Evolutionary conservation across 2,797 vertebrate species (phyloP), one percentile per base, ranked within the genome.

Genomic region (Cossypha polioptera): DNA sequence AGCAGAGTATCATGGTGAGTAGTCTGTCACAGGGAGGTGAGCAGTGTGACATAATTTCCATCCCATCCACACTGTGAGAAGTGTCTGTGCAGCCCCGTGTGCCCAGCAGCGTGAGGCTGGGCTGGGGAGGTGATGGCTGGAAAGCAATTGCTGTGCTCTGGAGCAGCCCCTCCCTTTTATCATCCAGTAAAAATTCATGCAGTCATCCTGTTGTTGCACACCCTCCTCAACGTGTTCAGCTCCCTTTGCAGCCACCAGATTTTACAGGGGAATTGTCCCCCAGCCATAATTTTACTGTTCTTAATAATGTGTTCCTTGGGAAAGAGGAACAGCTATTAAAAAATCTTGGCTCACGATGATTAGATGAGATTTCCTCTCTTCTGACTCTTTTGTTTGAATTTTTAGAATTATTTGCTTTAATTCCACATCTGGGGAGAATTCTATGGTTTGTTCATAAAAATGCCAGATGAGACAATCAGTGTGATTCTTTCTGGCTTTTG

Each of bases 231-330:
- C 1, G 4, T 48, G 25, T 73, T 36, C 48, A 25, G 11, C 47
- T 88, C 53, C 15, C 48, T 26, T 65, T 71, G n/a, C 31, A 90
- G 13, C 21, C 53, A 45, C 28, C 28, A n/a, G 47, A 33, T 7
- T 40, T 47, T 36, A 36, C 10, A 47, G 43, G 26, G 10, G 29
- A 87, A 25, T 38, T 73, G 11, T 55, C 5, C 25, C 59, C 17
- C 25, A 62, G 33, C 3, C 18, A 11, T 69, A 25, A 31, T 78
- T 91, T 76, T 69, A 24, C 36, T 66, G 17, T 28, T 81, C 11
- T 54, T 51, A 86, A 26, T 57, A 15, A 42, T 0, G 0, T 57
- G 8, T 63, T 74, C 48, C 11, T 42, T 0, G 0, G 20, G 42
- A 76, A 77, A 45, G 20, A 63, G 24, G 31, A 94, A 19, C 33